Evolutionary conservation across 2,888 invertebrate species (phyloP), one percentile per base, ranked within the genome.

Genomic region (Omphaloscelis lunosa): DNA sequence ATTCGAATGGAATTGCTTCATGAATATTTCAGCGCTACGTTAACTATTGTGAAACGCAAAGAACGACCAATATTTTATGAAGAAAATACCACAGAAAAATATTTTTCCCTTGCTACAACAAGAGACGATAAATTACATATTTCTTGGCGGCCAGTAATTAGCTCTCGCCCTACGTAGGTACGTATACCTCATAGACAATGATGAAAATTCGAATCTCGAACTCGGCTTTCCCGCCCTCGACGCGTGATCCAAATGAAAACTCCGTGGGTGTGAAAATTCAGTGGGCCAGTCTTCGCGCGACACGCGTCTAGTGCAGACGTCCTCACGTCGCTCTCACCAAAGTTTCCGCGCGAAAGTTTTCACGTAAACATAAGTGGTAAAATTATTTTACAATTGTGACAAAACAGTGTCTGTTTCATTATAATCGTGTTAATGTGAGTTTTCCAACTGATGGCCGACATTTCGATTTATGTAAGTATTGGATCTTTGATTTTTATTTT

Each of bases 261-360:
- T 87, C 86, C 77, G 88, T 88, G 86, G 84, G 88, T 84, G 88
- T 80, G 92, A 93, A 91, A 91, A 92, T 90, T 92, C 91, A 90
- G 90, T 89, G 71, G 72, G 70, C 80, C 88, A 85, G 89, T 95
- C 89, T 88, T 82, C 92, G 94, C 95, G 93, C 92, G 89, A 86
- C 88, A 77, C 82, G 95, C 95, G 94, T 91, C 78, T 85, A 85
- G 91, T 80, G 56, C 70, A 75, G 90, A 89, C 87, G 94, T 91
- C 53, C 76, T 45, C 75, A 74, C 85, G 91, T 79, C 88, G 82
- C 77, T 79, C 78, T 76, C 68, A 63, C 61, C 76, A 87, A 94
- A 95, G 92, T 95, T 95, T 93, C 89, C 94, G 94, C 93, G 93
- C 91, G 90, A 93, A 93, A 93, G 91, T 93, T 86, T 82, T 79